Base-by-base conservation (phyloP, 2,113 vertebrate genomes). In the Sturnus vulgaris region DNA sequence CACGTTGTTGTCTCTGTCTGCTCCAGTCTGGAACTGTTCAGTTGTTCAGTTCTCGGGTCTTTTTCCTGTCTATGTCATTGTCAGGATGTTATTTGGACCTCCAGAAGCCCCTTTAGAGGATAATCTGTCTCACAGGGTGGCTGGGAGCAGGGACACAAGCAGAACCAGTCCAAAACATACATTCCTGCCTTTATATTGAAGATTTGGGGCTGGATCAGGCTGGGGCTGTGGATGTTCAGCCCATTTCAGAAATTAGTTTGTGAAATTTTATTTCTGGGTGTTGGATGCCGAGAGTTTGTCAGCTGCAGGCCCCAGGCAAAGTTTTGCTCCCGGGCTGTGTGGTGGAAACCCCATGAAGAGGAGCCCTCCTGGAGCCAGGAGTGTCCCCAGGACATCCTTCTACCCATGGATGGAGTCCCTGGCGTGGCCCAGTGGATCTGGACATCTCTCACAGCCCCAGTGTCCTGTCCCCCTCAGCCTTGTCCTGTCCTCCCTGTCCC, bases 311-410 rank as follows among this genome's bases (percentile, higher is more conserved):
- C 28, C 11, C 20, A 3, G 3, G 16, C 12, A 63, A 42, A 73
- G 11, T 37, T 12, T 9, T 49, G 24, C 33, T 87, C 57, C n/a
- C 56, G 31, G 42, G 60, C 22, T n/a, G 6, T 37, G 23, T 7
- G 4, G 53, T 37, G 44, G 44, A 44, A 68, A 40, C 3, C 7
- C 50, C 46, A 39, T 0, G 9, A 18, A 28, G 25, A 82, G 15
- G 33, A 75, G 69, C 12, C 30, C 44, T 60, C 44, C 33, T 69
- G 44, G 33, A 90, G 70, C 13, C 24, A 24, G 7, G 18, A 3
- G 3, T n/a, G 56, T 28, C 27, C 35, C 49, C 15, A 35, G 1
- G 4, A 5, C 1, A 7, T 33, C 57, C 20, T 31, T 2, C 68
- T 1, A 3, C 19, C 37, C 37, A 3, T 2, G 21, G 31, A 5